phyloP scores from a whole-genome alignment of 1,140 invertebrate species.

The Colletes gigas region DNA sequence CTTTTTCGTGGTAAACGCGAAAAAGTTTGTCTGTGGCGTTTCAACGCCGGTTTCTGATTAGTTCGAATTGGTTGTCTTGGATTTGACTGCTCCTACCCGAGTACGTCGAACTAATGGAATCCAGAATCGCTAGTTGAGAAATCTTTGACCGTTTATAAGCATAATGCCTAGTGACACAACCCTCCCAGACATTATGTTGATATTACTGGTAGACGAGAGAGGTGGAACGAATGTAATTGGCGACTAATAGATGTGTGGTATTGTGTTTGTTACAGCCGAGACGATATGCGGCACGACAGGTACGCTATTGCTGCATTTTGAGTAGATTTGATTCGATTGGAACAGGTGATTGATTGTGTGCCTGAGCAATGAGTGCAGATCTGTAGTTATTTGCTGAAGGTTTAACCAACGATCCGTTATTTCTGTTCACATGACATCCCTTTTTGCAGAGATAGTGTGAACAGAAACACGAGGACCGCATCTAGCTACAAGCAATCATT shows the following conservation, averaged over 20 bases:
- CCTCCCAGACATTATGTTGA: constrained; percentile 65
- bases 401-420: constrained; percentile 75
- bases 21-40: constrained; percentile 36
- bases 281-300: constrained; percentile 82
- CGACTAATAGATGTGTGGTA: constrained; percentile 76
- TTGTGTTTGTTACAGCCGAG: constrained; percentile 81
- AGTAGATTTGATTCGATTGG: constrained; percentile 80
- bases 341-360: constrained; percentile 81
- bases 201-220: constrained; percentile 67
- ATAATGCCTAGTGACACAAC: constrained; percentile 58
- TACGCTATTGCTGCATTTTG: constrained; percentile 80
- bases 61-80: constrained; percentile 68
- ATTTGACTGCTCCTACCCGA: constrained; percentile 69
- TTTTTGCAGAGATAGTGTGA: constrained; percentile 82
- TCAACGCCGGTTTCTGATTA: constrained; percentile 38
- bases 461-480: constrained; percentile 81
- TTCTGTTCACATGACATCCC: constrained; percentile 81
- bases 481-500: constrained; percentile 82
- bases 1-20: constrained; percentile 38
- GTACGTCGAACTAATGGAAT: constrained; percentile 55
- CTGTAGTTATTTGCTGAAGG: constrained; percentile 77
- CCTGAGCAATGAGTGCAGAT: constrained; percentile 81
- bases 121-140: constrained; percentile 19
- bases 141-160: constrained; percentile 8
- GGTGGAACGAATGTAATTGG: constrained; percentile 60